Conservation (phyloP, 2,888 invertebrate species). For the Tiliacea aurago region DNA sequence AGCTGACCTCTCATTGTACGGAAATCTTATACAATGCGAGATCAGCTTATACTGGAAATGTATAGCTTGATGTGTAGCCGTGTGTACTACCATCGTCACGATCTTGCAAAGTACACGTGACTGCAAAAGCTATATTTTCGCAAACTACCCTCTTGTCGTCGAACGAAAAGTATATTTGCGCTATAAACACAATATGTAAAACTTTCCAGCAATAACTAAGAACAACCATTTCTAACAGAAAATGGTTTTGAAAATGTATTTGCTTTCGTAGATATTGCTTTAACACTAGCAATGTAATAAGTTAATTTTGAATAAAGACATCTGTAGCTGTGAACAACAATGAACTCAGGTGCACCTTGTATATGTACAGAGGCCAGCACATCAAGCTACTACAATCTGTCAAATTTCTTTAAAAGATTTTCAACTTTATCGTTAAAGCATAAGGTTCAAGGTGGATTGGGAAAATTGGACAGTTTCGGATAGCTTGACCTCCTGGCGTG, state of each 20-base stretch:
- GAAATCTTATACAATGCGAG: too few species aligned
- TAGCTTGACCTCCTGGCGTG: too few species aligned
- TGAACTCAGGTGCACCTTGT: constrained; percentile 45
- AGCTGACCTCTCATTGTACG: too few species aligned
- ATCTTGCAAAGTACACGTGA: constrained; percentile 21
- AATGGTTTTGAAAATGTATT: constrained; percentile 2
- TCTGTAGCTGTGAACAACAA: constrained; percentile 31
- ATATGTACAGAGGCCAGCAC: too few species aligned
- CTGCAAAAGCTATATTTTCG: constrained; percentile 8
- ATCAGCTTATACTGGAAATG: too few species aligned
- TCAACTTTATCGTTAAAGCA: too few species aligned
- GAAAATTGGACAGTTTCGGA: too few species aligned
- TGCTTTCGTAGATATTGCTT: constrained; percentile 22
- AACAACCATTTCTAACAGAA: constrained; percentile 10
- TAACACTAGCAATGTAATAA: constrained; percentile 21
- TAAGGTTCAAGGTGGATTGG: too few species aligned
- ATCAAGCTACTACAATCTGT: too few species aligned
- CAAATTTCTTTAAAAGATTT: too few species aligned
- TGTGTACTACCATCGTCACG: not conserved
- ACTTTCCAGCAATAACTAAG: constrained; percentile 16
- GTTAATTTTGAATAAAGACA: constrained; percentile 31
- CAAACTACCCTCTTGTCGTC: constrained; percentile 27
- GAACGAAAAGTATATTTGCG: constrained; percentile 30
- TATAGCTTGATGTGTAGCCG: too few species aligned
- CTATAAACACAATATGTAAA: not conserved